A percentile compares a stretch with the other conserved stretches of the same genome.
phyloP scores from a whole-genome alignment of 2,113 vertebrate genomes.

The Heterocephalus glaber region DNA sequence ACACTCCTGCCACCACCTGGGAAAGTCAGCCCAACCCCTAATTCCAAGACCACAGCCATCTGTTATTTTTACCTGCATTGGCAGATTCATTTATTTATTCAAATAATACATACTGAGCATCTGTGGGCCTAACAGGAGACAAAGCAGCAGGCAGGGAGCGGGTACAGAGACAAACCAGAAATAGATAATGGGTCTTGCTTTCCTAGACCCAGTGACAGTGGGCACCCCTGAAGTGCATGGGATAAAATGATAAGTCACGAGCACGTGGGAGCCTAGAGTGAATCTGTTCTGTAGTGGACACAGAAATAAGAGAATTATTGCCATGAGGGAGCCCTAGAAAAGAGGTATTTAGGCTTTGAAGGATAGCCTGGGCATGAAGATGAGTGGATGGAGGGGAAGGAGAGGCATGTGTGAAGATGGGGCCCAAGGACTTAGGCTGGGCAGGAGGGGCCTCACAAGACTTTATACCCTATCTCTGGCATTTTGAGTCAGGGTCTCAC shows the following conservation, averaged over 20 bases:
- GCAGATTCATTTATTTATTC: conserved; percentile 43
- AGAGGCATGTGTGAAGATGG: neutral
- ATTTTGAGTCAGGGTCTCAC: neutral
- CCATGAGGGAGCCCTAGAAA: neutral
- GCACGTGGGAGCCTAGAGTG: neutral
- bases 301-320: neutral
- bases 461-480: neutral
- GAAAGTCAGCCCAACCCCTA: neutral
- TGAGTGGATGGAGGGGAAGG: neutral
- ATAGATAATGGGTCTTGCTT: neutral
- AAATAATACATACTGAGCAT: neutral
- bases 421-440: neutral
- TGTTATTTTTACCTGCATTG: conserved; percentile 56
- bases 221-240: neutral
- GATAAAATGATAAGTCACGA: neutral
- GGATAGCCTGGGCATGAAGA: neutral
- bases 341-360: neutral
- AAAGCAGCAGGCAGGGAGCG: neutral
- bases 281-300: neutral
- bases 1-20: neutral
- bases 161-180: neutral
- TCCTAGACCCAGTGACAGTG: neutral
- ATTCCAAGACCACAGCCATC: neutral
- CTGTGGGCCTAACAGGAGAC: neutral
- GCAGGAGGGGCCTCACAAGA: neutral